Base-by-base conservation (phyloP, 1,140 invertebrate genomes). In the Orchesella cincta region DNA sequence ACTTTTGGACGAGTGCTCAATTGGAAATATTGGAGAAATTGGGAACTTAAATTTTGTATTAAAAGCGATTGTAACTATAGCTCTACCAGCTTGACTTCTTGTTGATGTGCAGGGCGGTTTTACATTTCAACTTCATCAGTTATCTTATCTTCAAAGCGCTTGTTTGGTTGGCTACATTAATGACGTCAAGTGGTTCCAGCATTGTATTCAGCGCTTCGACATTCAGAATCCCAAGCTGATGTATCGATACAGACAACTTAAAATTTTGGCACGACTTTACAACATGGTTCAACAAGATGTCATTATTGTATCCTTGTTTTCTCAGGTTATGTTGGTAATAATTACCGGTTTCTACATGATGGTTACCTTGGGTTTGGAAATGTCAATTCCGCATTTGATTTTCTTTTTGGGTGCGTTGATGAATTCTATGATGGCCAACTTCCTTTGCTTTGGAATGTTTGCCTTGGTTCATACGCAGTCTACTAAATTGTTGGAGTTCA, bases 101-200 rank as follows among this genome's bases (percentile, higher is more conserved):
- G 1, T 67, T 3, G 62, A 67, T 31, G 14, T 67, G 31, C 5
- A 31, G 12, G 62, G 62, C 3, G 29, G 29, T 33, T 33, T 67
- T 12, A 18, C 3, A 2, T 67, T 67, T 67, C 3, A 18, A 5
- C 26, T 67, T 16, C 33, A 31, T 67, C 26, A 67, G 31, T n/a
- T 67, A 12, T 31, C 62, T 2, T 31, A 31, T 3, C 62, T 67
- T 14, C 62, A 26, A 29, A 29, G 3, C 29, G 29, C 33, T 33
- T 67, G 62, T n/a, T 67, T 67, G 26, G 12, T 26, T 5, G 5
- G 33, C 62, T 67, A 67, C 62, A 31, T 67, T 12, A 67, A 67
- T 8, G 8, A 5, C 23, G 29, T n/a, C n/a, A n/a, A n/a, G n/a
- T n/a, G n/a, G n/a, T n/a, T 33, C 62, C 29, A 31, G 33, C n/a